Percentiles rank a stretch among this genome's conserved stretches.
Evolutionary conservation across 2,888 invertebrate genomes (phyloP).

Genomic region (Callimorpha dominula): DNA sequence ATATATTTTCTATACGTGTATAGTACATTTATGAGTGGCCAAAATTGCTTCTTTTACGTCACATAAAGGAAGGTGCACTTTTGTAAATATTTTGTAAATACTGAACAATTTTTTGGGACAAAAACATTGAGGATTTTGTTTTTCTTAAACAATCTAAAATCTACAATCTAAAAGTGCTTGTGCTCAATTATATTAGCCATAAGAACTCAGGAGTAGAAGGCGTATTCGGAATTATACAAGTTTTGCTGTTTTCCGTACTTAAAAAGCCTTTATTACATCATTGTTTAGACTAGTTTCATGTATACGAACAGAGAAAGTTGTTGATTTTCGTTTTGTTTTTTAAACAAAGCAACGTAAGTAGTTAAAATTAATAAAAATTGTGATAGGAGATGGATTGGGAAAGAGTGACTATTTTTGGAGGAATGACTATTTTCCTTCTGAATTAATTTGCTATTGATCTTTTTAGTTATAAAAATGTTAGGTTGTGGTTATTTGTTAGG

Average conservation of each 20-base stretch:
- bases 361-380: constrained; percentile 70
- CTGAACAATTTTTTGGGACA: constrained; percentile 69
- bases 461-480: constrained; percentile 71
- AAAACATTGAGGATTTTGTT: constrained; percentile 60
- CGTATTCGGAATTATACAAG: constrained; percentile 59
- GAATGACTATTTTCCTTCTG: constrained; percentile 68
- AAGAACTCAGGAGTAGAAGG: constrained; percentile 66
- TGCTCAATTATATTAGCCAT: constrained; percentile 84
- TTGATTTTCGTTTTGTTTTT: constrained; percentile 73
- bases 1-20: constrained; percentile 71
- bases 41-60: constrained; percentile 72
- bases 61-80: constrained; percentile 68
- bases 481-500: constrained; percentile 79
- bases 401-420: constrained; percentile 76
- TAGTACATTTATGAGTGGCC: constrained; percentile 75
- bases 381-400: constrained; percentile 74
- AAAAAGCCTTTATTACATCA: constrained; percentile 57
- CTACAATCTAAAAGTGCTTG: constrained; percentile 77
- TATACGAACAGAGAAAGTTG: constrained; percentile 74
- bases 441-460: constrained; percentile 71
- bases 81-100: constrained; percentile 86
- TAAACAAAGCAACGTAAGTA: constrained; percentile 64
- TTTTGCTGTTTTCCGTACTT: constrained; percentile 64
- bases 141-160: constrained; percentile 75
- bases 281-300: constrained; percentile 78